Percentiles rank a stretch among this genome's conserved stretches.
phyloP scores from a whole-genome alignment of 2,888 invertebrate genomes.

The Torymus auratus region DNA sequence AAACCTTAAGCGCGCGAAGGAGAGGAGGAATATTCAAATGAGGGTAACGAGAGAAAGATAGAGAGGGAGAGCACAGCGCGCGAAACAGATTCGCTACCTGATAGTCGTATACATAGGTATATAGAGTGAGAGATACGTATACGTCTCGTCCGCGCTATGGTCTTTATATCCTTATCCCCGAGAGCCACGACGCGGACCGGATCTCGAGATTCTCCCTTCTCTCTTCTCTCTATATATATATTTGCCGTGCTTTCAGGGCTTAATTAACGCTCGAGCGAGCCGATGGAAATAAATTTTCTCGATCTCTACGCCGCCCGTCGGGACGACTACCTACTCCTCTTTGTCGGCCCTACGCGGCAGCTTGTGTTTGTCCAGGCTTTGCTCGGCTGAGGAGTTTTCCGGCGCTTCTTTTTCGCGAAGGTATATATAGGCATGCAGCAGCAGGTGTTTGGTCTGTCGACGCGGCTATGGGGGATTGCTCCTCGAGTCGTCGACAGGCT shows the following conservation, averaged over 20 bases:
- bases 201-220: constrained; percentile 31
- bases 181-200: constrained; percentile 8
- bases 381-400: too few species aligned
- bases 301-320: constrained; percentile 23
- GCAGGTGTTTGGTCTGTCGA: too few species aligned
- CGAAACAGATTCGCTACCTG: constrained; percentile 43
- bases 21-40: constrained; percentile 28
- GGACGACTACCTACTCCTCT: constrained; percentile 3
- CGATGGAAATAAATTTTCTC: constrained; percentile 55
- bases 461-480: too few species aligned
- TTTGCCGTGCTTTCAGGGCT: constrained; percentile 59
- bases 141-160: constrained; percentile 19
- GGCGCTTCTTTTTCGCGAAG: too few species aligned
- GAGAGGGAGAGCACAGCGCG: not conserved
- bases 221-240: constrained; percentile 9
- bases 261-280: constrained; percentile 58
- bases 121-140: constrained; percentile 15
- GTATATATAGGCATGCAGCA: too few species aligned
- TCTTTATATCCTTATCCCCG: constrained; percentile 21
- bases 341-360: not conserved
- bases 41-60: not conserved
- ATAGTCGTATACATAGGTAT: constrained; percentile 20
- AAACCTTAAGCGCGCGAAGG: not conserved
- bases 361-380: constrained; percentile 17
- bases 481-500: too few species aligned